These are phyloP conservation scores for Abscondita cerata DNA, from an alignment of 2,888 invertebrate species.

Conservation along the genomic window DNA sequence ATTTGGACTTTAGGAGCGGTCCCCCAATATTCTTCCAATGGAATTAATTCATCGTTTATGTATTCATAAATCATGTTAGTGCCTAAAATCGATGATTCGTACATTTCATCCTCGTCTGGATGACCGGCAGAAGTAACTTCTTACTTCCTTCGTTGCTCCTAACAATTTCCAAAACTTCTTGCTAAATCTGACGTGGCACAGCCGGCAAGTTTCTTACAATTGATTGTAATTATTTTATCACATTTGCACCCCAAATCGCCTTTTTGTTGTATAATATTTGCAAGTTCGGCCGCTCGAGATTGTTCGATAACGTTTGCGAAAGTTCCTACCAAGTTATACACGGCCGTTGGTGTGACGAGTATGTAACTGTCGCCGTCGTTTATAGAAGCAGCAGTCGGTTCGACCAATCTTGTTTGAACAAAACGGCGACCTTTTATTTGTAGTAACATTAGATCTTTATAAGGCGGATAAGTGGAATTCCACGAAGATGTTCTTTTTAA, in stretches of 20 bases:
- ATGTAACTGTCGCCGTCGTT: conserved; percentile 93
- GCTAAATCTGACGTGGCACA: conserved; percentile 64
- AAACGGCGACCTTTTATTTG: conserved; percentile 86
- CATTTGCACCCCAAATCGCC: conserved; percentile 84
- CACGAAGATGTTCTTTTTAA: conserved; percentile 73
- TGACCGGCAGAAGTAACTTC: conserved; percentile 69
- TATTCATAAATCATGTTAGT: conserved; percentile 91
- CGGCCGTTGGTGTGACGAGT: conserved; percentile 75
- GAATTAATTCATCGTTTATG: conserved; percentile 74
- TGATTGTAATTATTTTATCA: conserved; percentile 68
- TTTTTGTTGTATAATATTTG: conserved; percentile 79
- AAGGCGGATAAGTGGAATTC: conserved; percentile 67
- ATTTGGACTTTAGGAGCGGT: conserved; percentile 86
- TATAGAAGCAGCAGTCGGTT: conserved; percentile 76
- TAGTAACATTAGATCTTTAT: conserved; percentile 77
- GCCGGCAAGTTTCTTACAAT: conserved; percentile 68
- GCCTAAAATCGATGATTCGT: conserved; percentile 82
- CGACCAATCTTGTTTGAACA: conserved; percentile 88
- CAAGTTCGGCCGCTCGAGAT: conserved; percentile 86
- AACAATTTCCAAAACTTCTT: conserved; percentile 82
- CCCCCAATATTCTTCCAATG: conserved; percentile 88
- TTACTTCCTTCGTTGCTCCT: conserved; percentile 66
- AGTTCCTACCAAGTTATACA: conserved; percentile 85
- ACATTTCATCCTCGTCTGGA: conserved; percentile 89
- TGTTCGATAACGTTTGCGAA: conserved; percentile 87